Base-by-base conservation (phyloP, 2,888 invertebrate genomes). In the Kuschelorhynchus macadamiae region DNA sequence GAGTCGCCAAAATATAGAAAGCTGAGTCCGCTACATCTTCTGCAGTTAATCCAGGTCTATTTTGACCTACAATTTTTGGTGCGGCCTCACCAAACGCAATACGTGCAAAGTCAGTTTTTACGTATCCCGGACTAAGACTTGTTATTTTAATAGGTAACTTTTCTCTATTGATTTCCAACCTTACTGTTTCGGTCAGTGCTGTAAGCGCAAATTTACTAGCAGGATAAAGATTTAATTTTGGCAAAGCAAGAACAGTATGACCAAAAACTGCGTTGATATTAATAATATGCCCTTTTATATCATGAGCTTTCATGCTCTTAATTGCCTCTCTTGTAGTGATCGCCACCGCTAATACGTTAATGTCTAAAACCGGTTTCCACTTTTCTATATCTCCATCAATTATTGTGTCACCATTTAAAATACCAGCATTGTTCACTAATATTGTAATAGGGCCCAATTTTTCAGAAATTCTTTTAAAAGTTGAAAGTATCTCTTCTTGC, bases 251-350 rank as follows among this genome's bases (percentile, higher is more conserved):
- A 8, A 76, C 72, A 11, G 47, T 61, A 52, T 79, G 78, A 2
- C 78, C 78, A 0, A 73, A 70, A 16, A 76, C 59, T 44, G 77
- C 76, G 39, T 77, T 78, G 1, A 79, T 74, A 47, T 79, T 77
- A 1, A 79, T 68, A 12, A 79, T 73, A 46, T 78, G 77, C 1
- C 79, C 79, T 55, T 77, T 74, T 5, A 75, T 68, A 20, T 74
- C 69, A 46, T 76, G 63, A 8, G 56, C 44, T 36, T 65, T 71
- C 79, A 79, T 79, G 5, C 68, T 67, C 52, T 64, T 69, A 3
- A 76, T 56, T 1, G 75, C 77, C 63, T 78, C 76, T 46, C 75
- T 71, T 0, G 75, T 74, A 5, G 71, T 67, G 5, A 76, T 64
- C 32, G 69, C 71, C n/a, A 76, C n/a, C 17, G 55, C 64, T 18